phyloP scores from a whole-genome alignment of 2,888 invertebrate species.

The Drosophila histrio region DNA sequence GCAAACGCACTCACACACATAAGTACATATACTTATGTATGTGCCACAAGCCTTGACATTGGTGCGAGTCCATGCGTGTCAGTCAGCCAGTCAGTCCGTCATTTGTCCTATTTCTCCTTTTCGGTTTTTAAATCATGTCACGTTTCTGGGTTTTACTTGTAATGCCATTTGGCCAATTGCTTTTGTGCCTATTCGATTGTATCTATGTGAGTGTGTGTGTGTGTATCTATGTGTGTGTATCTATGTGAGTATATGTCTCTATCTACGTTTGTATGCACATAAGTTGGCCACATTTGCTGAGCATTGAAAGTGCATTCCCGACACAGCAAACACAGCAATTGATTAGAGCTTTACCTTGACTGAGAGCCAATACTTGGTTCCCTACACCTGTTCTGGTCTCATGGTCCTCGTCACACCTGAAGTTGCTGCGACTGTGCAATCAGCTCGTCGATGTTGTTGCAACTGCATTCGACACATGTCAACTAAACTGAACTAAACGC shows the following conservation, averaged over 20 bases:
- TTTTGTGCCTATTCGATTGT: conserved; percentile 6
- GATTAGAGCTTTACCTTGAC: conserved; percentile 18
- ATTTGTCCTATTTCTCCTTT: not conserved
- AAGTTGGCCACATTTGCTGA: not conserved
- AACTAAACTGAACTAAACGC: conserved; percentile 13
- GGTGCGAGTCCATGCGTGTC: conserved; percentile 31
- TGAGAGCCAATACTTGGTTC: not conserved
- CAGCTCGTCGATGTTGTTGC: not conserved
- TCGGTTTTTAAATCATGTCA: conserved; percentile 62
- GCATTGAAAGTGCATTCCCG: conserved; percentile 17
- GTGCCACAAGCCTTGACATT: not conserved
- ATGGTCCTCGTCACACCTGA: not conserved
- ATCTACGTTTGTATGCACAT: not conserved
- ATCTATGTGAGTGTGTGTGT: not conserved
- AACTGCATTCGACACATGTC: conserved; percentile 21
- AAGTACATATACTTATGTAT: not conserved
- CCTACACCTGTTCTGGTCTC: not conserved
- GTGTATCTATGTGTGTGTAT: not conserved
- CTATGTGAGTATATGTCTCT: not conserved
- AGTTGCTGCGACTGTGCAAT: conserved; percentile 2
- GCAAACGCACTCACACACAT: not conserved
- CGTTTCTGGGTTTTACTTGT: conserved; percentile 70
- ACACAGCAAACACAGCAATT: conserved; percentile 20
- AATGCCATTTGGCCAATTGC: conserved; percentile 75
- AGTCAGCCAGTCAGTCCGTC: conserved; percentile 6